A percentile compares a stretch with the other conserved stretches of the same genome.
These are phyloP conservation scores for Falco biarmicus DNA, from an alignment of 2,797 vertebrate genomes.

Conservation along the genomic window DNA sequence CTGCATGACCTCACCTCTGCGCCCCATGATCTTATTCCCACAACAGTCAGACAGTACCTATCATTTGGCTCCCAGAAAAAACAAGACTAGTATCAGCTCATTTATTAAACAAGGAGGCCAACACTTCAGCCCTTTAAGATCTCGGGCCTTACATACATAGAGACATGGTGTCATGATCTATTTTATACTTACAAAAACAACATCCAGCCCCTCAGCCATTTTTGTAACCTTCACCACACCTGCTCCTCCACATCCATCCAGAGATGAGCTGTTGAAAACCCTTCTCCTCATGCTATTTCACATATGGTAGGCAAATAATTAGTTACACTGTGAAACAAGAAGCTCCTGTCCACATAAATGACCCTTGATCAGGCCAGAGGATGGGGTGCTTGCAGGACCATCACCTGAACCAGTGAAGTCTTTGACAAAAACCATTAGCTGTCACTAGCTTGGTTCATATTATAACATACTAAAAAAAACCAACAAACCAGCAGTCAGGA, in stretches of 20 bases:
- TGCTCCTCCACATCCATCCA: background rate
- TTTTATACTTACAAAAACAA: slow-evolving; percentile 42
- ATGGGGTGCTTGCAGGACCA: background rate
- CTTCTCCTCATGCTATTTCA: slow-evolving; percentile 8
- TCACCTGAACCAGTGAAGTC: background rate
- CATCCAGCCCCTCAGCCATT: background rate
- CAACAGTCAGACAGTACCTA: background rate
- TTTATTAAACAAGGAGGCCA: slow-evolving; percentile 12
- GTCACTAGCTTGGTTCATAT: background rate
- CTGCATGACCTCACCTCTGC: background rate
- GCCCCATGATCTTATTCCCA: background rate
- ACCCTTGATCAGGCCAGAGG: background rate
- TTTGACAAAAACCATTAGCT: background rate
- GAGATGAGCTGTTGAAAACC: slow-evolving; percentile 45
- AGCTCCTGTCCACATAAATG: background rate
- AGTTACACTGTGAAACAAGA: background rate
- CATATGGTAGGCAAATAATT: background rate
- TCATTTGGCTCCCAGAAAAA: background rate
- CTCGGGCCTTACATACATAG: background rate
- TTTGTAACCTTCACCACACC: slow-evolving; percentile 40
- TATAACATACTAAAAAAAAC: background rate
- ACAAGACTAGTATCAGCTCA: background rate
- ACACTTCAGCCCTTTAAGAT: background rate
- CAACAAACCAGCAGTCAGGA: background rate
- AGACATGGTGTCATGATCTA: slow-evolving; percentile 31